Evolutionary conservation across 2,113 vertebrate species (phyloP).

Genomic region (Tenrec ecaudatus): DNA sequence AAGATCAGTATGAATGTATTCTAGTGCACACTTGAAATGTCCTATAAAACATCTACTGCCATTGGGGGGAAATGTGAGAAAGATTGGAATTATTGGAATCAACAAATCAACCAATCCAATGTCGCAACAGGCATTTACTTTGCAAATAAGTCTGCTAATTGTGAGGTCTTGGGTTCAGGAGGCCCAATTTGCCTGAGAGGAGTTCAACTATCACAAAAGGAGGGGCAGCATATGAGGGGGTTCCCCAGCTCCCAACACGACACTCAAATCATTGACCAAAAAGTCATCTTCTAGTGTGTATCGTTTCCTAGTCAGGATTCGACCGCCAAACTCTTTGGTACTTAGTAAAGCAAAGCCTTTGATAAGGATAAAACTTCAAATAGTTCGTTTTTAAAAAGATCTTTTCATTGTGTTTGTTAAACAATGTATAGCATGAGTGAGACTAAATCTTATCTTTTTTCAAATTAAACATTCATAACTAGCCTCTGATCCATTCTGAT

Average conservation of each 20-base stretch:
- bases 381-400: not conserved
- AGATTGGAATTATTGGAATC: not conserved
- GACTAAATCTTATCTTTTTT: slow-evolving; percentile 13
- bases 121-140: not conserved
- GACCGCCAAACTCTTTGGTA: not conserved
- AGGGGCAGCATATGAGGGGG: not conserved
- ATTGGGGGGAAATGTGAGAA: not conserved
- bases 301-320: not conserved
- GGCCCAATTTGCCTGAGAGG: not conserved
- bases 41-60: not conserved
- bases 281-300: not conserved
- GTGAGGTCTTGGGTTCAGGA: slow-evolving; percentile 4
- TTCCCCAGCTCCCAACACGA: slow-evolving; percentile 38
- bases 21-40: not conserved
- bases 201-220: not conserved
- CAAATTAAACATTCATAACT: not conserved
- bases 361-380: not conserved
- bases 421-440: not conserved
- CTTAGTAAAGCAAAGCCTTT: not conserved
- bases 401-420: not conserved
- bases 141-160: not conserved
- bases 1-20: not conserved
- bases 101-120: not conserved
- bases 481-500: not conserved
- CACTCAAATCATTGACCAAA: not conserved